Conservation (phyloP, 2,113 vertebrate genomes). For the Raja brachyura region DNA sequence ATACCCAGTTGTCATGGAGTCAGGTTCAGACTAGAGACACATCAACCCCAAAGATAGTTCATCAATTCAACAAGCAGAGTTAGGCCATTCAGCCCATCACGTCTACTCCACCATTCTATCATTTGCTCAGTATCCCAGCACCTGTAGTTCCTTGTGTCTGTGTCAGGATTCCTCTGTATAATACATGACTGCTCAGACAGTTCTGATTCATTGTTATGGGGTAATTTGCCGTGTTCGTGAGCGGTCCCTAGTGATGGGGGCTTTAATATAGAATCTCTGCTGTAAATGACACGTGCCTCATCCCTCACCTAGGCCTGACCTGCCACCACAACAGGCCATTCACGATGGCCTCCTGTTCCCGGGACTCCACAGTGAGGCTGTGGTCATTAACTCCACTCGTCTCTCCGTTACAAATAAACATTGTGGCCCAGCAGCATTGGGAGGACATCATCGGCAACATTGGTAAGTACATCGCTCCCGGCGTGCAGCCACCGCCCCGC, state of each 20-base stretch:
- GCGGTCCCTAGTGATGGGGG: too few relatives aligned
- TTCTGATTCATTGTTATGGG: too few relatives aligned
- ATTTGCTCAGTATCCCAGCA: too few relatives aligned
- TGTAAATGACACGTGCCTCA: neutral
- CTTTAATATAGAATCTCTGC: neutral
- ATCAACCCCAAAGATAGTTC: too few relatives aligned
- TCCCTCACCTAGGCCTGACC: conserved; percentile 65
- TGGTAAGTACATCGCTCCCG: conserved; percentile 54
- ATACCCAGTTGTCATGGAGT: too few relatives aligned
- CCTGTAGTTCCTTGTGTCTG: neutral
- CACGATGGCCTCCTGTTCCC: conserved; percentile 93
- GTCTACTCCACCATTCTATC: too few relatives aligned
- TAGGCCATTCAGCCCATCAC: too few relatives aligned
- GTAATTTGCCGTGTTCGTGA: too few relatives aligned
- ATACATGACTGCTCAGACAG: neutral
- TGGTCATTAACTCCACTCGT: conserved; percentile 87
- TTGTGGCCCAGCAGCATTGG: conserved; percentile 79
- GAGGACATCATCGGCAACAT: conserved; percentile 84
- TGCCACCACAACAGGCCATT: conserved; percentile 86
- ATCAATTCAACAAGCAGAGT: too few relatives aligned
- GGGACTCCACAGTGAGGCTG: conserved; percentile 91
- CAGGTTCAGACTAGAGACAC: too few relatives aligned
- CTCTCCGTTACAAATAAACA: conserved; percentile 75
- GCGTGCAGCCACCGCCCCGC: too few relatives aligned
- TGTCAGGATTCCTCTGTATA: neutral